Evolutionary conservation across 1,140 invertebrate species (phyloP), one percentile per base, ranked within the genome.

Genomic region (Bombus difficillimus): DNA sequence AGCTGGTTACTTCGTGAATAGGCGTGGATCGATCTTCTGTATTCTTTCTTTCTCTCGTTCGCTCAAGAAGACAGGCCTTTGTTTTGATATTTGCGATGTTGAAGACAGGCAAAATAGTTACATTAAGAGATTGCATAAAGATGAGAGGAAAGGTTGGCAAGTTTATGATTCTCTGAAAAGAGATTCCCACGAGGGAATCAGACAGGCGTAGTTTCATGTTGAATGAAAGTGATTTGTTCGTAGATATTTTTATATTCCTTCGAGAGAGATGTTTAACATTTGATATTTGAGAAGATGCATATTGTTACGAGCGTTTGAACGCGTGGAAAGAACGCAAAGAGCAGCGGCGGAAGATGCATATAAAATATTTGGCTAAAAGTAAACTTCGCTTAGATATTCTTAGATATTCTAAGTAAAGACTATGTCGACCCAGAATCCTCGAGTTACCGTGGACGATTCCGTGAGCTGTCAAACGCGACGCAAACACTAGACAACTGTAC

Each of bases 81-180:
- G 79, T 77, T 84, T 74, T 79, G 73, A 41, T 74, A 66, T 41
- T 74, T 32, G 25, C 87, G 25, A 75, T 59, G 59, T 53, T 28
- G 72, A n/a, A 76, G 15, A 34, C 32, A 25, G 77, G n/a, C 53
- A 32, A 75, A 75, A 66, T 59, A 62, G 32, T 73, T 77, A 72
- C 82, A 88, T 89, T 85, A 88, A 77, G 77, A 77, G 79, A 39
- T 75, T 62, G 75, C 43, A 34, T 73, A 34, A 59, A 59, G 37
- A 53, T 41, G 76, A 18, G 53, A 66, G 59, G 32, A 47, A 53
- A 10, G 43, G 41, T 62, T 62, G 59, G 59, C 32, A 43, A 57
- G 86, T 81, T 88, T 87, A 84, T 25, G 78, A 83, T 34, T 18
- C 15, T 81, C 72, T 72, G 77, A 71, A 64, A 53, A 32, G 34